Percentiles rank a stretch among this genome's conserved stretches.
Evolutionary conservation across 2,888 invertebrate species (phyloP).

Genomic region (Agrotis puta): DNA sequence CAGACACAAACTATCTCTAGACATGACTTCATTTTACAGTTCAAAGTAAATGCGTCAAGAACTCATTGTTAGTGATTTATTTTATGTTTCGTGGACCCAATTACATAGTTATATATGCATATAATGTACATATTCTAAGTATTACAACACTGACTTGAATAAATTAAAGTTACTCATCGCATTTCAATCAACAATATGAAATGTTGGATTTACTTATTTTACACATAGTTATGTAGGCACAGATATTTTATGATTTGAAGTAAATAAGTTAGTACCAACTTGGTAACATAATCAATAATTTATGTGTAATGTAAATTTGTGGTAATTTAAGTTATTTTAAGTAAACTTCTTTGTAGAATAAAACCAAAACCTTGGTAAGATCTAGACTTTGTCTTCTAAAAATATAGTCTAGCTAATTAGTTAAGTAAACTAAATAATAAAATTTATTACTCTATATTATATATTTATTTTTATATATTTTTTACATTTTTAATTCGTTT

Average conservation of each 20-base stretch:
- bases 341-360: neutral
- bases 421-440: no score
- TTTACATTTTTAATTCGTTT: no score
- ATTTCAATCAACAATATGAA: constrained; percentile 32
- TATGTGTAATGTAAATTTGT: no score
- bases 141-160: constrained; percentile 53
- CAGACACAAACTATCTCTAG: constrained; percentile 14
- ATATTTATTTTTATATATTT: no score
- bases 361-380: neutral
- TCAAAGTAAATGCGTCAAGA: constrained; percentile 27
- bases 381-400: no score
- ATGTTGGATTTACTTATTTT: constrained; percentile 30
- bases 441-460: no score
- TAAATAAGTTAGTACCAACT: neutral
- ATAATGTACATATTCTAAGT: constrained; percentile 45
- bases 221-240: neutral
- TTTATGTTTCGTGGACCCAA: constrained; percentile 35
- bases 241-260: constrained; percentile 5
- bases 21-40: constrained; percentile 19
- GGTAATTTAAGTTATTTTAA: neutral
- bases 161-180: constrained; percentile 51
- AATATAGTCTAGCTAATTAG: no score
- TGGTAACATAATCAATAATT: neutral
- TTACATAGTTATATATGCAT: constrained; percentile 15
- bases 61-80: constrained; percentile 37